Conservation (phyloP, 2,888 invertebrate genomes). For the Drosophila leonis region DNA sequence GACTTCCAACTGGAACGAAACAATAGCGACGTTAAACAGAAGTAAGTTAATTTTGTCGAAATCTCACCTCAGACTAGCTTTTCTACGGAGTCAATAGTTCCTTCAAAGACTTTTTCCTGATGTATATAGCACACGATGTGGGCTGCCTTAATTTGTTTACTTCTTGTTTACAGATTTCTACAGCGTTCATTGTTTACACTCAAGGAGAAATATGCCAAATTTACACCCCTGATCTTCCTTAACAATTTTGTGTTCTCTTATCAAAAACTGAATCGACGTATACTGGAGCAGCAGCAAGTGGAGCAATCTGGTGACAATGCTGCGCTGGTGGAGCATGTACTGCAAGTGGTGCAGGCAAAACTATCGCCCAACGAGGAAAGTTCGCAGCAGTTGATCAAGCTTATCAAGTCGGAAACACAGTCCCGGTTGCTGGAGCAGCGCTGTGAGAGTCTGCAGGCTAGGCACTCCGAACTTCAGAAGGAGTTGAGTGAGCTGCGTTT, state of each 20-base stretch:
- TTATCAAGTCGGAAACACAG: conserved; percentile 84
- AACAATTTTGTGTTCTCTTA: conserved; percentile 83
- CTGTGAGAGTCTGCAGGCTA: conserved; percentile 68
- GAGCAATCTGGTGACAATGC: conserved; percentile 32
- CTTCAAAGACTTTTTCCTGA: background rate
- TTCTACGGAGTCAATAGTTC: too few species aligned
- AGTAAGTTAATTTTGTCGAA: conserved; percentile 56
- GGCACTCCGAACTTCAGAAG: conserved; percentile 69
- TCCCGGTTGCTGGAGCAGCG: conserved; percentile 81
- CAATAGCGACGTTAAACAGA: conserved; percentile 79
- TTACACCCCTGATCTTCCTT: conserved; percentile 84
- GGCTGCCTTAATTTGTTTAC: background rate
- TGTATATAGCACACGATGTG: background rate
- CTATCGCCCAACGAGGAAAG: conserved; percentile 52
- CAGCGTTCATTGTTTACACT: conserved; percentile 78
- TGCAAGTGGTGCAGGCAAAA: conserved; percentile 46
- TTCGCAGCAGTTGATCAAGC: conserved; percentile 73
- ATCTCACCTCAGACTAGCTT: background rate
- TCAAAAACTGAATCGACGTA: conserved; percentile 67
- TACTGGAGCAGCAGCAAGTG: conserved; percentile 43
- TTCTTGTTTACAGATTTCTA: conserved; percentile 69
- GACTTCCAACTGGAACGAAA: conserved; percentile 75
- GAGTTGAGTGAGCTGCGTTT: conserved; percentile 79
- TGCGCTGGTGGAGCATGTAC: conserved; percentile 38
- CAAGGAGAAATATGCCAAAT: conserved; percentile 84